These are phyloP conservation scores for Hydropsyche tenuis DNA, from an alignment of 1,140 invertebrate genomes.

Conservation along the genomic window DNA sequence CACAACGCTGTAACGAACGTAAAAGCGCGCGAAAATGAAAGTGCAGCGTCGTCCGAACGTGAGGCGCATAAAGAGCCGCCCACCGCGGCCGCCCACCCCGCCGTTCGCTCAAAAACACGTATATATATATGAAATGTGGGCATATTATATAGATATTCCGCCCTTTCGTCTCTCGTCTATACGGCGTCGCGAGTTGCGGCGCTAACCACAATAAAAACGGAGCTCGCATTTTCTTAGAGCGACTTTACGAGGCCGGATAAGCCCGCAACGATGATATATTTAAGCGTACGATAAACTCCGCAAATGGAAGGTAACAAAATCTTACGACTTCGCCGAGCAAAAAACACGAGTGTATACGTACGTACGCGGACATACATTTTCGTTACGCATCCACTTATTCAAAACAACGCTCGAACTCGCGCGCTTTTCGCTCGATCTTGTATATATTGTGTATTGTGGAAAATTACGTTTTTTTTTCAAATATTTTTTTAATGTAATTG, in stretches of 20 bases:
- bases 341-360: not conserved
- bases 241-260: constrained; percentile 30
- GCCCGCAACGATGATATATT: constrained; percentile 33
- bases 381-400: constrained; percentile 26
- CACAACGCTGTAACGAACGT: constrained; percentile 20
- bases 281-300: constrained; percentile 31
- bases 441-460: not conserved
- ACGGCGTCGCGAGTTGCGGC: constrained; percentile 12
- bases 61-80: constrained; percentile 6
- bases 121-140: too few relatives aligned
- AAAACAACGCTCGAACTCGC: constrained; percentile 9
- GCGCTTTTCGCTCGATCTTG: not conserved
- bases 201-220: constrained; percentile 19
- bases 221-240: constrained; percentile 32
- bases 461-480: too few relatives aligned
- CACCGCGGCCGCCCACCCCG: not conserved
- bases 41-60: constrained; percentile 18
- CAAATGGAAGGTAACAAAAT: constrained; percentile 28
- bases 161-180: not conserved
- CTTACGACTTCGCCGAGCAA: constrained; percentile 5
- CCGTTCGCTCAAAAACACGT: too few relatives aligned
- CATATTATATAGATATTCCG: not conserved
- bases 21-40: constrained; percentile 17
- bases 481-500: too few relatives aligned
- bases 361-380: not conserved